Percentiles rank a stretch among this genome's conserved stretches.
phyloP scores from a whole-genome alignment of 2,888 invertebrate species.

The Zootermopsis nevadensis region DNA sequence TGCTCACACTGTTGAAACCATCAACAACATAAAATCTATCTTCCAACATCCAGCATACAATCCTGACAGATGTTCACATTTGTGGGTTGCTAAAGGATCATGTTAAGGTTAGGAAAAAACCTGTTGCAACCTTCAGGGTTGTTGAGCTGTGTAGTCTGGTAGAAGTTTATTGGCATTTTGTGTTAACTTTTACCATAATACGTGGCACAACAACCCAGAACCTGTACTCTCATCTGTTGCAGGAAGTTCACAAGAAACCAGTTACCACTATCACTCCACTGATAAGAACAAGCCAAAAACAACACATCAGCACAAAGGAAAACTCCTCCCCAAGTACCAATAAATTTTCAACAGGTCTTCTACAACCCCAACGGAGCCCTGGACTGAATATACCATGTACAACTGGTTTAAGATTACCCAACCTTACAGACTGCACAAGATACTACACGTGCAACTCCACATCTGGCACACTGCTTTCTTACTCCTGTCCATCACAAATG shows the following conservation, averaged over 20 bases:
- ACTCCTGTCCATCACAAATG: not conserved
- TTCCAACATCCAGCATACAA: too few species aligned
- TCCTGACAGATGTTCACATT: too few species aligned
- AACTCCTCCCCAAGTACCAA: not conserved
- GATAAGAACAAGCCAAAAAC: not conserved
- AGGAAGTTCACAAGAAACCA: not conserved
- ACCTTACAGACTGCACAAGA: conserved; percentile 59
- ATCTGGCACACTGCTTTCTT: not conserved
- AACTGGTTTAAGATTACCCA: conserved; percentile 57
- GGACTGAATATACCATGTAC: not conserved
- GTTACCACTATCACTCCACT: not conserved
- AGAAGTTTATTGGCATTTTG: too few species aligned
- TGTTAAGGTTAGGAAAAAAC: too few species aligned
- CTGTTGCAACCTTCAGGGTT: too few species aligned
- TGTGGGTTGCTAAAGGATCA: too few species aligned
- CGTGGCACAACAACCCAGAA: too few species aligned
- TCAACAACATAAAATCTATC: too few species aligned
- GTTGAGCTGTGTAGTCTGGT: too few species aligned
- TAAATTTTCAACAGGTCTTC: not conserved
- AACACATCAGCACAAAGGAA: not conserved
- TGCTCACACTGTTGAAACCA: too few species aligned
- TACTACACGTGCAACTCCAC: conserved; percentile 58
- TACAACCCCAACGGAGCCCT: not conserved
- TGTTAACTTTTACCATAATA: too few species aligned
- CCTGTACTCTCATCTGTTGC: too few species aligned